Evolutionary conservation across 1,140 invertebrate species (phyloP), one percentile per base, ranked within the genome.

Genomic region (Armadillidium nasatum): DNA sequence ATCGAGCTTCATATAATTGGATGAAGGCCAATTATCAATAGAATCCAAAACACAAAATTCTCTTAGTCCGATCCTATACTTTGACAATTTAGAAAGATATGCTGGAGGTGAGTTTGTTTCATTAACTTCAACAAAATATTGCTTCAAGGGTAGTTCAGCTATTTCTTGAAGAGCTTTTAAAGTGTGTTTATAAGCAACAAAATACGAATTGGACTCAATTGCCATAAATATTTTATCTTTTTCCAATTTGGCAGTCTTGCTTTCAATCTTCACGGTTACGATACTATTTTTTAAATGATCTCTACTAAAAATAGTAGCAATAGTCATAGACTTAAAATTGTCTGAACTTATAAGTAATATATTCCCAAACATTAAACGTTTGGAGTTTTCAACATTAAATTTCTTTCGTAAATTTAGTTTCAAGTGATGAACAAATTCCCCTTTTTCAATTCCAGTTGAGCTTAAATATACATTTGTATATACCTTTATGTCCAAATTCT

Each of bases 271-370:
- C 81, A 83, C 83, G 46, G 83, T 86, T 85, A 88, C 87, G 83
- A 83, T 85, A 72, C 88, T 88, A 43, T 87, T 70, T 69, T 75
- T 76, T 22, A 85, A 68, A 44, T 84, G 79, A 54, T 91, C 86
- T 67, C 89, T 85, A 45, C 91, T 86, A 9, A 85, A 82, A 23
- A 94, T 89, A 0, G 88, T 89, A 19, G 88, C 92, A 80, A 92
- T 88, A 60, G 91, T 83, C 45, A 92, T 85, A 44, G 87, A 88
- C 43, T 87, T 83, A 83, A 93, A 94, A 71, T 90, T 86, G 82
- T 92, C 88, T 10, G 79, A 84, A 0, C 90, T 90, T 43, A 94
- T 87, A 77, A 90, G 88, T 0, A 94, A 80, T n/a, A 94, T 84
- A 0, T 91, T 89, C 0, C 92, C 92, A 84, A 85, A 89, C 82